These are phyloP conservation scores for Liodrosophila aerea DNA, from an alignment of 2,888 invertebrate genomes.

Conservation along the genomic window DNA sequence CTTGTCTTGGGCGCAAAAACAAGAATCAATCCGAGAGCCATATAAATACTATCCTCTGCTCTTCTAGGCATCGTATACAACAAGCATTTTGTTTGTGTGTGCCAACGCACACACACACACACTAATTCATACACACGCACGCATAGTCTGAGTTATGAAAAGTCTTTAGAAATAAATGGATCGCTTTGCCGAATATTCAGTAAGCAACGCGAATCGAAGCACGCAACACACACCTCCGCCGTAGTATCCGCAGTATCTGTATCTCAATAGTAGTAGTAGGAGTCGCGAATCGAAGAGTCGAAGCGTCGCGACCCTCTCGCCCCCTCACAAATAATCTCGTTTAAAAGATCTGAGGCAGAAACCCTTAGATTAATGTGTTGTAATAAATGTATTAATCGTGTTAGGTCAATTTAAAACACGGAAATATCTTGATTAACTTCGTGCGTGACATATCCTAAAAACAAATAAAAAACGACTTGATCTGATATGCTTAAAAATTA, in stretches of 20 bases:
- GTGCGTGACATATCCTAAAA: neutral
- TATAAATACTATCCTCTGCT: slow-evolving; percentile 27
- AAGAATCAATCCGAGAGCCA: slow-evolving; percentile 4
- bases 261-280: slow-evolving; percentile 3
- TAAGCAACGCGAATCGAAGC: slow-evolving; percentile 59
- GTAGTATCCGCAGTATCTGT: slow-evolving; percentile 12
- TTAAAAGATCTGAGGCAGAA: slow-evolving; percentile 1
- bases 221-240: slow-evolving; percentile 53
- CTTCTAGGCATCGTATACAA: slow-evolving; percentile 32
- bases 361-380: slow-evolving; percentile 8
- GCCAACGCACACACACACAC: slow-evolving; percentile 14
- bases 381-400: slow-evolving; percentile 19
- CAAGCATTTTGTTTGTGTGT: slow-evolving; percentile 35
- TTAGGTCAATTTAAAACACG: slow-evolving; percentile 11
- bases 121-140: neutral
- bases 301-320: no score
- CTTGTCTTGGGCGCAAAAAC: slow-evolving; percentile 1
- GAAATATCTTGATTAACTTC: neutral
- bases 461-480: no score
- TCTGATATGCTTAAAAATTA: no score
- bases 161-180: slow-evolving; percentile 66
- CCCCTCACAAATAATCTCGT: slow-evolving; percentile 18
- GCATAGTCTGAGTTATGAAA: slow-evolving; percentile 41
- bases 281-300: slow-evolving; percentile 24
- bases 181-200: slow-evolving; percentile 66